These are phyloP conservation scores for Himalopsyche kuldschensis DNA, from an alignment of 2,888 invertebrate species.

Conservation along the genomic window DNA sequence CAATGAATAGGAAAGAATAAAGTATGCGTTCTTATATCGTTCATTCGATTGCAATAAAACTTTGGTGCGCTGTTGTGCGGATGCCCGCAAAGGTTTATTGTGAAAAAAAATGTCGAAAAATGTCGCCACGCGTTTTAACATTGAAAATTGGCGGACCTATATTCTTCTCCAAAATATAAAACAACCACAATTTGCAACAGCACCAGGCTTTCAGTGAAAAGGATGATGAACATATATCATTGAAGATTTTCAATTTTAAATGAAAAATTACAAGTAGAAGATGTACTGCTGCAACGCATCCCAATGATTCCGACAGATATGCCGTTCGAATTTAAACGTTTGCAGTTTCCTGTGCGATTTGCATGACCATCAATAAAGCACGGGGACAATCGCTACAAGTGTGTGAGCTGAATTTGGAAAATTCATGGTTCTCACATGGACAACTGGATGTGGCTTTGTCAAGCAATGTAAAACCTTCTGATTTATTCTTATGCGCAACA, in stretches of 20 bases:
- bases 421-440: constrained; percentile 45
- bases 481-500: constrained; percentile 16
- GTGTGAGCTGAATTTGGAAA: constrained; percentile 42
- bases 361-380: constrained; percentile 41
- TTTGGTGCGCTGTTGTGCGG: too few species aligned
- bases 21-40: too few species aligned
- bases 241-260: constrained; percentile 42
- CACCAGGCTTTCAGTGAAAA: too few species aligned
- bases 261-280: constrained; percentile 35
- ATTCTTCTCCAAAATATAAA: too few species aligned
- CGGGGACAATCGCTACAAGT: constrained; percentile 43
- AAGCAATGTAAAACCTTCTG: constrained; percentile 28
- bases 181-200: too few species aligned
- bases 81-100: too few species aligned
- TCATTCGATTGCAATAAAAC: too few species aligned
- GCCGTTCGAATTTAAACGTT: constrained; percentile 41
- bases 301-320: constrained; percentile 44
- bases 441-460: constrained; percentile 42
- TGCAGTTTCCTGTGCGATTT: constrained; percentile 43
- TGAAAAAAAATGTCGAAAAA: too few species aligned
- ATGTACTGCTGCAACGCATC: constrained; percentile 43
- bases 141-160: too few species aligned
- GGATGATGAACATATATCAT: too few species aligned
- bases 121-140: too few species aligned
- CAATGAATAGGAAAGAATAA: too few species aligned